Conservation (phyloP, 2,797 vertebrate genomes). For the Agapornis canus region DNA sequence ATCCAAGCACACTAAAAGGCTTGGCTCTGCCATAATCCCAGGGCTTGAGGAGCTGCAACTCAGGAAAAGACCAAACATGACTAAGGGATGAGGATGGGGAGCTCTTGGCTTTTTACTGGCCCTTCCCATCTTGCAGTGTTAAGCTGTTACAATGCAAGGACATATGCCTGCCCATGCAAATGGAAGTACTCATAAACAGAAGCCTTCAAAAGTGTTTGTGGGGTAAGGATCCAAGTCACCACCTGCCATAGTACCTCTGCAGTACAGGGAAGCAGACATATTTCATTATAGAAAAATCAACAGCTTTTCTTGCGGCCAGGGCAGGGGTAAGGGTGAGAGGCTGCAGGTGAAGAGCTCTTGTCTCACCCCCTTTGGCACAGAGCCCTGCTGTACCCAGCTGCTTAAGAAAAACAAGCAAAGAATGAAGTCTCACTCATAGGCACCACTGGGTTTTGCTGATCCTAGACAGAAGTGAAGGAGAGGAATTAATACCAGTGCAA, state of each 20-base stretch:
- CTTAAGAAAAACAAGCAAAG: not conserved
- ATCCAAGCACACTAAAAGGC: not conserved
- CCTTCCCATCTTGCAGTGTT: not conserved
- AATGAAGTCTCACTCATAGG: not conserved
- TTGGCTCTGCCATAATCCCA: not conserved
- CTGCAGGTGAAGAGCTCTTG: not conserved
- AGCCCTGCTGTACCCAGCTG: not conserved
- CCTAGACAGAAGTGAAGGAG: not conserved
- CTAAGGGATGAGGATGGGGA: not conserved
- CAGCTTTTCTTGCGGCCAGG: not conserved
- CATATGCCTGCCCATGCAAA: not conserved
- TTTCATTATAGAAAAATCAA: not conserved
- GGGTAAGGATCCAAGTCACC: not conserved
- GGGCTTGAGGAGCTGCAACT: not conserved
- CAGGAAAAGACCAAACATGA: not conserved
- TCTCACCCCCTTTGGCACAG: not conserved
- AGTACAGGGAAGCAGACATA: not conserved
- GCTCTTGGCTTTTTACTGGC: not conserved
- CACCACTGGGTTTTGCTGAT: not conserved
- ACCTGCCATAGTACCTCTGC: not conserved
- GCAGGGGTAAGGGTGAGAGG: not conserved
- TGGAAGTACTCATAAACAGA: not conserved
- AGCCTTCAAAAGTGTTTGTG: not conserved
- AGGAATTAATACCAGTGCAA: not conserved
- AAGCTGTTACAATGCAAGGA: not conserved